Evolutionary conservation across 2,113 vertebrate genomes (phyloP), one percentile per base, ranked within the genome.

Genomic region (Pteruthius melanotis): DNA sequence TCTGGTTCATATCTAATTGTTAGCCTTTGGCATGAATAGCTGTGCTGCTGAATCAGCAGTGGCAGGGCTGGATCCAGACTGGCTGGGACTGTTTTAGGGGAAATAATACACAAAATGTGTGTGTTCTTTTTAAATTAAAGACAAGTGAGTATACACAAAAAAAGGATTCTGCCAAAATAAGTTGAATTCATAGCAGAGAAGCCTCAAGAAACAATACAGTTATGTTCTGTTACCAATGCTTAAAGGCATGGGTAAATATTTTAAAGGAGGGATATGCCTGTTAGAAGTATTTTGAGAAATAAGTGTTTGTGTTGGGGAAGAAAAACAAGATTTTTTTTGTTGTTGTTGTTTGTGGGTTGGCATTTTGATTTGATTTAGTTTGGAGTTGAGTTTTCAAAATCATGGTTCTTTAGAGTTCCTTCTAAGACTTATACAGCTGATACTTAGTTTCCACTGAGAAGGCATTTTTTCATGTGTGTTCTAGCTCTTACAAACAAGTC

Each of bases 1-100:
- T 94, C 92, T 93, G 89, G 88, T 95, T 95, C 59, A 23, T 64
- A 90, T 84, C 81, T 97, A 95, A 97, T 96, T 95, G 84, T 81
- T 95, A 94, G 91, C 83, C 70, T 89, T 94, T 93, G 84, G 87
- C 37, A 23, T 28, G 53, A 45, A 45, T 33, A 53, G 10, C 52
- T 0, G 0, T 15, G n/a, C 61, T 92, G 93, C 89, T 96, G 93
- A 92, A 89, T 96, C 76, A 87, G 72, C 57, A 14, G 69, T 53
- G 83, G 49, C 19, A 65, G 39, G 24, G 18, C 31, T 80, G 57
- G 23, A 71, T 91, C 35, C n/a, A 52, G 80, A 50, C 80, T 52
- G 69, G 31, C 59, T 68, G 74, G 50, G 44, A 9, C 23, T 74
- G 7, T 83, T 85, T 72, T 31, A 65, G 66, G 71, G n/a, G 54